Base-by-base conservation (phyloP, 2,113 vertebrate genomes). In the Toxotes jaculatrix region DNA sequence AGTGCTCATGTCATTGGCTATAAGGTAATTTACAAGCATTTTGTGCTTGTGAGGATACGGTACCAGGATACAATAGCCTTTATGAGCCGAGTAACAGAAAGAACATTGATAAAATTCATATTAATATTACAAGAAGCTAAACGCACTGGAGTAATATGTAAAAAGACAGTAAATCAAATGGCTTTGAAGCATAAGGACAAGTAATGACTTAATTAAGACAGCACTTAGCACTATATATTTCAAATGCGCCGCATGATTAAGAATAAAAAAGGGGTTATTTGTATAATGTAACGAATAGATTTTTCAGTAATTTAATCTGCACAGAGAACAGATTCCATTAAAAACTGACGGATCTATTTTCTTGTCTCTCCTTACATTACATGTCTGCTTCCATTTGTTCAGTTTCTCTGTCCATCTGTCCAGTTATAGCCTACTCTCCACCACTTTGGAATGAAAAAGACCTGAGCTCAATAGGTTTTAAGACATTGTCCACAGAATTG, bases 141-240 rank as follows among this genome's bases (percentile, higher is more conserved):
- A 74, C 13, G 34, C 64, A 12, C 59, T 62, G 62, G 57, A 61
- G 27, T 5, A 27, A 66, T 45, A 69, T 76, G 61, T 60, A 56
- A 69, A 69, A 70, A 42, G 51, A 70, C 56, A 45, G 71, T 49
- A 67, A 60, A 81, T 66, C 62, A 72, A 66, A 82, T 69, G 27
- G 6, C 45, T 80, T 65, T 60, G 43, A 74, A 77, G 69, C 51
- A 62, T 49, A 32, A 61, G n/a, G 43, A 75, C 55, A 71, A 82
- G 70, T 79, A 73, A 87, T 79, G 62, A 82, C 27, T 67, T 86
- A 45, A 81, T 84, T 82, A 74, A 70, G 73, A 62, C 19, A 40
- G 17, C 57, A 57, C 49, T 68, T 47, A 49, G 69, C 60, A 77
- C 74, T 42, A 36, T 72, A 61, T 78, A 38, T 72, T 43, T 49